Percentiles rank a stretch among this genome's conserved stretches.
phyloP scores from a whole-genome alignment of 2,113 vertebrate genomes.

The Chionomys nivalis region DNA sequence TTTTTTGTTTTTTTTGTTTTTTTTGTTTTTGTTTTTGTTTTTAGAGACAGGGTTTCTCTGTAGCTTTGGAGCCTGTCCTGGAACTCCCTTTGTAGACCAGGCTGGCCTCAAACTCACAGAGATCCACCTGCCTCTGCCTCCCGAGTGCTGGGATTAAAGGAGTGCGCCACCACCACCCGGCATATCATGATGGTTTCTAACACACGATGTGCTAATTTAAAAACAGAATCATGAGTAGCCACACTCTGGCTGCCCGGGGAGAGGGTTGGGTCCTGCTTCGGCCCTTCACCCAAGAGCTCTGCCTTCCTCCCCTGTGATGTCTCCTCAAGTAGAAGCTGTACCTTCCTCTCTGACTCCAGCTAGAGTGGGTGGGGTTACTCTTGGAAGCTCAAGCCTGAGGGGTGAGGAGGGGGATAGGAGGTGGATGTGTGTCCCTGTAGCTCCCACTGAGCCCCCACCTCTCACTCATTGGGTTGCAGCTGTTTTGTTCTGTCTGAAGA shows the following conservation, averaged over 20 bases:
- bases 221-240: not conserved
- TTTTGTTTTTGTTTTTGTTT: no score
- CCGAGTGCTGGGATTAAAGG: no score
- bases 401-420: not conserved
- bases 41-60: no score
- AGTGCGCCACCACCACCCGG: no score
- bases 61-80: no score
- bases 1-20: no score
- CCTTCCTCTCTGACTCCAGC: not conserved
- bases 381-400: not conserved
- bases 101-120: no score
- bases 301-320: not conserved
- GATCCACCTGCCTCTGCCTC: no score
- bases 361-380: fast-evolving
- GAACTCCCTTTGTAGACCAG: no score
- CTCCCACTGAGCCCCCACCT: not conserved
- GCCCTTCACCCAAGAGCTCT: not conserved
- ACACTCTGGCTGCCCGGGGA: not conserved
- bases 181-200: no score
- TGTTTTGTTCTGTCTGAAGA: constrained; percentile 62
- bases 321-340: not conserved
- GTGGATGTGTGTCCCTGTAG: not conserved
- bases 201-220: not conserved
- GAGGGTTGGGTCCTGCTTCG: not conserved
- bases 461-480: not conserved